Evolutionary conservation across 2,797 vertebrate species (phyloP), one percentile per base, ranked within the genome.

Genomic region (Pempheris klunzingeri): DNA sequence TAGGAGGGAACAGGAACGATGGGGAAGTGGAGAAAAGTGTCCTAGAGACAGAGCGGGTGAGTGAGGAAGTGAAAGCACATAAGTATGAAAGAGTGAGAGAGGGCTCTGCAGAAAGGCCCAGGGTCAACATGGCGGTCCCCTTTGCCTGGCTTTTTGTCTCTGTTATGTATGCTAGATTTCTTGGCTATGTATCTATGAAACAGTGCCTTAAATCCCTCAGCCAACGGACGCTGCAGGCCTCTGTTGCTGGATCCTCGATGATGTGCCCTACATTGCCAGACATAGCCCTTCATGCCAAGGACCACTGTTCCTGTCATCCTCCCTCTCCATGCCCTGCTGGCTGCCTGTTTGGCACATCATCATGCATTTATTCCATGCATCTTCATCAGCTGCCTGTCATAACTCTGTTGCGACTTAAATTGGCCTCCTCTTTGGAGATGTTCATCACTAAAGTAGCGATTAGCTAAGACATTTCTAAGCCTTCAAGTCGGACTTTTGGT

Each of bases 331-430:
- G 75, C 71, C 82, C 85, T 64, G 60, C 72, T 78, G 83, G 74
- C 70, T 72, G 75, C 74, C 52, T 72, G 66, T 74, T 86, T 86
- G 84, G 81, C 80, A 76, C 66, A 50, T 73, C 52, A 15, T 75
- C 22, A 20, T 78, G 39, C 32, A 44, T 84, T 72, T 73, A 60
- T 79, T 83, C 39, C 50, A 50, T 80, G 73, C 49, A 44, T 92
- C 90, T 93, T 93, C 82, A 92, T 94, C 84, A 92, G 62, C 73
- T 68, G 46, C 78, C 24, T 77, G 62, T 82, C 78, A 55, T 41
- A 14, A 55, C 72, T 64, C 13, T 24, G 18, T 70, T 69, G 41
- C 62, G 50, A 60, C 34, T 68, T 70, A 44, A 70, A 69, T 57
- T 58, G 36, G 66, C 66, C 58, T 81, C 61, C 30, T 77, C 44